Conservation (phyloP, 2,797 vertebrate genomes). For the Danio kyathit region DNA sequence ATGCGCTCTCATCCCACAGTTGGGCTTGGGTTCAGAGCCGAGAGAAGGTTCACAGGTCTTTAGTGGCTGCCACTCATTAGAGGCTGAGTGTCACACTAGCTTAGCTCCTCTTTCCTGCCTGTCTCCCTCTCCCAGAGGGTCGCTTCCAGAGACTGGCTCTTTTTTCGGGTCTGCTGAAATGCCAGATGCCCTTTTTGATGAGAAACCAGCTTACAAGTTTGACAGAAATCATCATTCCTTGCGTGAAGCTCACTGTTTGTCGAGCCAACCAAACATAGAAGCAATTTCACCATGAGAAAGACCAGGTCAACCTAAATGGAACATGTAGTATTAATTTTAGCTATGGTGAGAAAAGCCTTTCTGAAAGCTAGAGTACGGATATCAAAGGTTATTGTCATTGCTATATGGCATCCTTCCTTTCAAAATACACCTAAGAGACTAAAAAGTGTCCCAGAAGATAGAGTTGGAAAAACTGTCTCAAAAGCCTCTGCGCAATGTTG, state of each 20-base stretch:
- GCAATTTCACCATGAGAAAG: slow-evolving; percentile 12
- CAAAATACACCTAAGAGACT: slow-evolving; percentile 76
- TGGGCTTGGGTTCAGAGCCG: slow-evolving; percentile 77
- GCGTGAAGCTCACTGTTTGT: slow-evolving; percentile 9
- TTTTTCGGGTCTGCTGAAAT: slow-evolving; percentile 53
- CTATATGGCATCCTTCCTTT: slow-evolving; percentile 53
- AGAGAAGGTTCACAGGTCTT: slow-evolving; percentile 69
- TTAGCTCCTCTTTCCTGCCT: slow-evolving; percentile 73
- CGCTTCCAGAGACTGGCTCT: slow-evolving; percentile 64
- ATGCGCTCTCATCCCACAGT: slow-evolving; percentile 70
- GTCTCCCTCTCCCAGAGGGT: slow-evolving; percentile 63
- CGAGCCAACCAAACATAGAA: slow-evolving; percentile 28
- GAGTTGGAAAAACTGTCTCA: slow-evolving; percentile 66
- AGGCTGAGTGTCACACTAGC: slow-evolving; percentile 79
- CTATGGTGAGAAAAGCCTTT: slow-evolving; percentile 65
- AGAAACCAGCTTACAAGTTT: slow-evolving; percentile 30
- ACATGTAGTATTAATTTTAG: slow-evolving; percentile 52
- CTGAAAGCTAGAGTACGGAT: slow-evolving; percentile 74
- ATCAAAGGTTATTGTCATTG: slow-evolving; percentile 76
- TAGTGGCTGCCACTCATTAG: slow-evolving; percentile 74
- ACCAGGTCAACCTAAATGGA: slow-evolving; percentile 25
- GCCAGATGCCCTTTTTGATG: slow-evolving; percentile 29
- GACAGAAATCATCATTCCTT: slow-evolving; percentile 37
- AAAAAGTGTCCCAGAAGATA: slow-evolving; percentile 77
- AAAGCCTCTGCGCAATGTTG: slow-evolving; percentile 53